Conservation (phyloP, 2,113 vertebrate genomes). For the Notothenia coriiceps region DNA sequence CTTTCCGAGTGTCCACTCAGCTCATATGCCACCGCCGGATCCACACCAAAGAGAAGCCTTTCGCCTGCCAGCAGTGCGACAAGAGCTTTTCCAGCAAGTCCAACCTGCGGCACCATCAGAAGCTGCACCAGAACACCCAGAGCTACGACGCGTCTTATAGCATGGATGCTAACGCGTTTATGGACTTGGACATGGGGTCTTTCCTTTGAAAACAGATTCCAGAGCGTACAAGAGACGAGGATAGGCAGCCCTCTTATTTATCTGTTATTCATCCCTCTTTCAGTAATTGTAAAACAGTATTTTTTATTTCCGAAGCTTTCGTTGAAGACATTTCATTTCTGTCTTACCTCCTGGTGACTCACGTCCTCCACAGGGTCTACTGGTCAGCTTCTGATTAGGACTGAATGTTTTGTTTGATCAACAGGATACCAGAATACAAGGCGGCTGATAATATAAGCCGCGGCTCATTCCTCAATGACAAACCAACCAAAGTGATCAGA, state of each 20-base stretch:
- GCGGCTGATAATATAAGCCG: neutral
- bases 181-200: constrained; percentile 81
- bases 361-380: constrained; percentile 22
- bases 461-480: constrained; percentile 31
- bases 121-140: constrained; percentile 86
- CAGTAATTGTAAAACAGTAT: constrained; percentile 80
- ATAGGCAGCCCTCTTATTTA: constrained; percentile 38
- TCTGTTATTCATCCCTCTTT: constrained; percentile 60
- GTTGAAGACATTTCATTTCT: constrained; percentile 49
- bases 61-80: constrained; percentile 81
- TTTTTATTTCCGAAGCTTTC: constrained; percentile 11
- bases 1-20: constrained; percentile 86
- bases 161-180: constrained; percentile 84
- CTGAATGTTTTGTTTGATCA: constrained; percentile 53
- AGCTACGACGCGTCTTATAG: constrained; percentile 84
- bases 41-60: constrained; percentile 87
- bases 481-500: constrained; percentile 64
- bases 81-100: constrained; percentile 86
- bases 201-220: constrained; percentile 72
- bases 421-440: constrained; percentile 30
- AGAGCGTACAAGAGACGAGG: constrained; percentile 39
- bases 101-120: constrained; percentile 88
- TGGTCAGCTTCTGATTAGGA: constrained; percentile 27
- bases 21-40: constrained; percentile 85
- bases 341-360: constrained; percentile 58